Conservation (phyloP, 1,140 invertebrate species). For the Acromyrmex echinatior region DNA sequence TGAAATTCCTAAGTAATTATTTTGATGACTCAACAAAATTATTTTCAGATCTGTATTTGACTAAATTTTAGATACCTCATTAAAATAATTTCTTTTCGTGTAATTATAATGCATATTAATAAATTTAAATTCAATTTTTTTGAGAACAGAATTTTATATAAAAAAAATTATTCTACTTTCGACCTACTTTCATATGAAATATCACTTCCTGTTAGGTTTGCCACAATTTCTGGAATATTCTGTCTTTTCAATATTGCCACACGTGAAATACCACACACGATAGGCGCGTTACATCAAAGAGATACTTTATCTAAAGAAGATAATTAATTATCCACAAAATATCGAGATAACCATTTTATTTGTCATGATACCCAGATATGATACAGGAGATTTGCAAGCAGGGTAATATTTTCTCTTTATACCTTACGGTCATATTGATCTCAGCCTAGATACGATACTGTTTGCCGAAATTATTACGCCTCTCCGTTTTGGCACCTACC, state of each 20-base stretch:
- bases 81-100: too few species aligned
- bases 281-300: background rate
- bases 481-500: background rate
- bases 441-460: constrained; percentile 28
- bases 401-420: background rate
- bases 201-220: too few species aligned
- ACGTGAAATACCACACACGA: background rate
- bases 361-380: background rate
- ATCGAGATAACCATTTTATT: background rate
- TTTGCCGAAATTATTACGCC: constrained; percentile 46
- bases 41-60: too few species aligned
- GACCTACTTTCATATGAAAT: too few species aligned
- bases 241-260: background rate
- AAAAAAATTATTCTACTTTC: too few species aligned
- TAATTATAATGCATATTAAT: too few species aligned
- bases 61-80: too few species aligned
- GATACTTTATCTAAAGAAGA: background rate
- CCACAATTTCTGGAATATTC: too few species aligned
- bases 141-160: too few species aligned
- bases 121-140: too few species aligned
- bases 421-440: constrained; percentile 27
- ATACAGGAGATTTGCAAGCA: background rate
- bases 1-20: too few species aligned
- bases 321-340: background rate
- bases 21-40: too few species aligned